A percentile compares a stretch with the other conserved stretches of the same genome.
Evolutionary conservation across 2,113 vertebrate genomes (phyloP).

Genomic region (Gadus chalcogrammus): DNA sequence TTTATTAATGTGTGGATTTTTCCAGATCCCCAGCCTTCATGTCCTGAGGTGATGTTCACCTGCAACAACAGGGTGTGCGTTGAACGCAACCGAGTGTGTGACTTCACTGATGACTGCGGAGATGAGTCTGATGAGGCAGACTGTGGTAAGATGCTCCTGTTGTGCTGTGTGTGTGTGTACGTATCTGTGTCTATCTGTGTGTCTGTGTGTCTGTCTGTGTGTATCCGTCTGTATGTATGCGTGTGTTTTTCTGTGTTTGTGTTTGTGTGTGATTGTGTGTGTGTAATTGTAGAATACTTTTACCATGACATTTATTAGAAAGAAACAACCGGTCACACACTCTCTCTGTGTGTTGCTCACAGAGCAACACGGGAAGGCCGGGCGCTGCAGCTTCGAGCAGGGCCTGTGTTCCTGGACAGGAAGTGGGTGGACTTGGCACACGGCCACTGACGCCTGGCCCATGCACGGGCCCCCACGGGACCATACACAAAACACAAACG

Average conservation of each 20-base stretch:
- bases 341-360: neutral
- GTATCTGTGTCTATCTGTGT: neutral
- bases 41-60: constrained; percentile 55
- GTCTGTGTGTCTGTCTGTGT: neutral
- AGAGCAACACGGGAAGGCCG: constrained; percentile 53
- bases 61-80: constrained; percentile 70
- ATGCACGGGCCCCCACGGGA: constrained; percentile 61
- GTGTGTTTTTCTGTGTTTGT: neutral
- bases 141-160: constrained; percentile 63
- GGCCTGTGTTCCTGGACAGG: constrained; percentile 67
- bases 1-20: neutral
- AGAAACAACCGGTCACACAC: neutral
- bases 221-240: too few relatives aligned
- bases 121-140: constrained; percentile 66
- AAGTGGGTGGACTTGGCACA: constrained; percentile 53
- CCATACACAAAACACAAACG: constrained; percentile 69
- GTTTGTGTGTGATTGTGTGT: neutral
- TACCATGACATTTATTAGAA: too few relatives aligned
- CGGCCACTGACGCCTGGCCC: constrained; percentile 54
- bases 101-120: constrained; percentile 76
- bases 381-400: constrained; percentile 69
- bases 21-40: constrained; percentile 60
- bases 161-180: neutral
- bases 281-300: too few relatives aligned
- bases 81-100: constrained; percentile 63